Evolutionary conservation across 2,113 vertebrate species (phyloP), one percentile per base, ranked within the genome.

Genomic region (Hystrix brachyura): DNA sequence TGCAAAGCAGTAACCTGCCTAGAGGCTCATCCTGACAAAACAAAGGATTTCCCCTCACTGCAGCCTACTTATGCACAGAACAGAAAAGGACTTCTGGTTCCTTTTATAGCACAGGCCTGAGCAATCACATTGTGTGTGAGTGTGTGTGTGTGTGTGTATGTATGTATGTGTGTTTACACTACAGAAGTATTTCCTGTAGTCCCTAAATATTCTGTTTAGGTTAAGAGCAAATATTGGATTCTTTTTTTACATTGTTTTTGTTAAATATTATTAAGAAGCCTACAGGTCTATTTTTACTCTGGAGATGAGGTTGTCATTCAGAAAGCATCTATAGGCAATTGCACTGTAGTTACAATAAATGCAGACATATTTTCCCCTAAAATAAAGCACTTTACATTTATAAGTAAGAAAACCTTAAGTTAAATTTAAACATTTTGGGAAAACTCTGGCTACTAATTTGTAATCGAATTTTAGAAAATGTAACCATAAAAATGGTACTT

Each of bases 351-450:
- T 92, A 46, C 21, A 76, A 38, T 81, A 90, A 95, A 64, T 57
- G 11, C 85, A 78, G 78, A 62, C 48, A 34, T 29, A 78, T 14
- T 78, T 53, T 19, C 10, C 6, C 38, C 25, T 23, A 46, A 46
- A 95, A n/a, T 92, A 84, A 95, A 94, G 74, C 3, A 65, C 27
- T 79, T 79, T 25, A 78, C 32, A 48, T 65, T 91, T 89, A 78
- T 62, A 83, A 83, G 92, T 94, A 72, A 78, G 38, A 82, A 94
- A 91, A 90, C 19, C 84, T 67, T n/a, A 55, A 90, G 67, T 92
- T 53, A 43, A 97, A 95, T 93, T 93, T 93, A 32, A 92, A 95
- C 71, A 27, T 79, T 94, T 92, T 80, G 51, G 86, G 53, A 67
- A 74, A 91, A 88, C 34, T 76, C 53, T 57, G n/a, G 55, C 43